A percentile compares a stretch with the other conserved stretches of the same genome.
Evolutionary conservation across 1,140 invertebrate species (phyloP).

Genomic region (Oscheius sp.): DNA sequence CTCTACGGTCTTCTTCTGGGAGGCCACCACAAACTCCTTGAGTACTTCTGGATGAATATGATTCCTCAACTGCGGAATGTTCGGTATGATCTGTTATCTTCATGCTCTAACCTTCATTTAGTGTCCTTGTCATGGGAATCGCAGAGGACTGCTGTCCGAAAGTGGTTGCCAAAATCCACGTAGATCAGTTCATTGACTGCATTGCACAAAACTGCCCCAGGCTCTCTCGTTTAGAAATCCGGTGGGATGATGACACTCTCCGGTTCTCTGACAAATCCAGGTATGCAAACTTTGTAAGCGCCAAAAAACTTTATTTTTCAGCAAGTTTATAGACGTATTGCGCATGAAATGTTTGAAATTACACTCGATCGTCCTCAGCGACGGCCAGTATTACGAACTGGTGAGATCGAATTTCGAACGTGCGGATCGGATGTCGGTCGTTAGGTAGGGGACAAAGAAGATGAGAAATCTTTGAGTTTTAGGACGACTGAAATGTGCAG

Average conservation of each 20-base stretch:
- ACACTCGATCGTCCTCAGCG: slow-evolving; percentile 72
- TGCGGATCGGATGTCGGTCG: slow-evolving; percentile 90
- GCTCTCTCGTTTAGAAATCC: slow-evolving; percentile 84
- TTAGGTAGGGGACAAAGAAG: slow-evolving; percentile 70
- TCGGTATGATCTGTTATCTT: slow-evolving; percentile 56
- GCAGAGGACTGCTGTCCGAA: slow-evolving; percentile 90
- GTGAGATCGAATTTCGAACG: slow-evolving; percentile 98
- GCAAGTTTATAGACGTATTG: slow-evolving; percentile 61
- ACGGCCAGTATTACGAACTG: slow-evolving; percentile 97
- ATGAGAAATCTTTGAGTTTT: slow-evolving; percentile 27
- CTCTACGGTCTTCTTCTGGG: slow-evolving; percentile 81
- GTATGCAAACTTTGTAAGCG: slow-evolving; percentile 71
- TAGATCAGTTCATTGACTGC: slow-evolving; percentile 94
- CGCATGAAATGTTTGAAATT: slow-evolving; percentile 65
- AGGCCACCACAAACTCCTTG: slow-evolving; percentile 86
- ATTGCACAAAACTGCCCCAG: slow-evolving; percentile 87
- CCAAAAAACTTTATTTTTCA: slow-evolving; percentile 64
- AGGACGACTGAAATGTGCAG: slow-evolving; percentile 60
- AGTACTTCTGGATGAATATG: slow-evolving; percentile 66
- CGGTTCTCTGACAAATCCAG: slow-evolving; percentile 98
- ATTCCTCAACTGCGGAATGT: slow-evolving; percentile 64
- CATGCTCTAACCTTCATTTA: slow-evolving; percentile 61
- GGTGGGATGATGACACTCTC: slow-evolving; percentile 97
- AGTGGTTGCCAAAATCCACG: slow-evolving; percentile 68
- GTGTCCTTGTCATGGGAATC: slow-evolving; percentile 94